Percentiles rank a stretch among this genome's conserved stretches.
Evolutionary conservation across 2,888 invertebrate genomes (phyloP).

Genomic region (Microctonus hyperodae): DNA sequence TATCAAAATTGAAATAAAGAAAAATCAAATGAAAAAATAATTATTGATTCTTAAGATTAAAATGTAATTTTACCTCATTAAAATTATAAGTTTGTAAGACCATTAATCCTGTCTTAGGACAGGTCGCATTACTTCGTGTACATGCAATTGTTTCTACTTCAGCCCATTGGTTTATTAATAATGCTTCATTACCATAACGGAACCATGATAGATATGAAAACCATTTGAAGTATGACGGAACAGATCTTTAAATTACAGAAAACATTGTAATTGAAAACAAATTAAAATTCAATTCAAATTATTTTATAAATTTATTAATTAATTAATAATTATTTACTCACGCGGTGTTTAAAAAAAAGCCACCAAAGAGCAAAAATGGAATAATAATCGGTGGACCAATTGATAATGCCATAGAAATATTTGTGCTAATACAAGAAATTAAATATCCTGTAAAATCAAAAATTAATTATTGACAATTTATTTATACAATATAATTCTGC

Average conservation of each 20-base stretch:
- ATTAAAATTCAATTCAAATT: neutral
- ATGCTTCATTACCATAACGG: slow-evolving; percentile 88
- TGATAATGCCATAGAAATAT: slow-evolving; percentile 87
- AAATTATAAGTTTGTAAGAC: slow-evolving; percentile 83
- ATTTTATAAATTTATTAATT: neutral
- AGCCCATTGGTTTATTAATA: slow-evolving; percentile 89
- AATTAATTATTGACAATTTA: slow-evolving; percentile 5
- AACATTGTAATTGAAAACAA: neutral
- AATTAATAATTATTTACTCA: slow-evolving; percentile 63
- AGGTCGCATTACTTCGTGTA: slow-evolving; percentile 76
- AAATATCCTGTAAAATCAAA: slow-evolving; percentile 76
- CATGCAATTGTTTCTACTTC: slow-evolving; percentile 81
- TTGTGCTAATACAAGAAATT: slow-evolving; percentile 85
- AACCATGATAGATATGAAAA: slow-evolving; percentile 91
- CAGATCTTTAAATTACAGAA: slow-evolving; percentile 69
- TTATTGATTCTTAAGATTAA: neutral
- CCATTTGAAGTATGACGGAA: slow-evolving; percentile 86
- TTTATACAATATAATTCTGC: slow-evolving; percentile 3
- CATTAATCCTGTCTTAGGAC: slow-evolving; percentile 79
- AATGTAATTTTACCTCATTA: slow-evolving; percentile 67
- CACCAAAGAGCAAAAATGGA: slow-evolving; percentile 93
- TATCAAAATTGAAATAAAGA: neutral
- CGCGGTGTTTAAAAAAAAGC: slow-evolving; percentile 92
- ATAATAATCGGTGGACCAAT: slow-evolving; percentile 92
- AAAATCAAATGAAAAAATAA: neutral